Percentiles rank a stretch among this genome's conserved stretches.
These are phyloP conservation scores for Saccopteryx leptura DNA, from an alignment of 2,113 vertebrate species.

Conservation along the genomic window DNA sequence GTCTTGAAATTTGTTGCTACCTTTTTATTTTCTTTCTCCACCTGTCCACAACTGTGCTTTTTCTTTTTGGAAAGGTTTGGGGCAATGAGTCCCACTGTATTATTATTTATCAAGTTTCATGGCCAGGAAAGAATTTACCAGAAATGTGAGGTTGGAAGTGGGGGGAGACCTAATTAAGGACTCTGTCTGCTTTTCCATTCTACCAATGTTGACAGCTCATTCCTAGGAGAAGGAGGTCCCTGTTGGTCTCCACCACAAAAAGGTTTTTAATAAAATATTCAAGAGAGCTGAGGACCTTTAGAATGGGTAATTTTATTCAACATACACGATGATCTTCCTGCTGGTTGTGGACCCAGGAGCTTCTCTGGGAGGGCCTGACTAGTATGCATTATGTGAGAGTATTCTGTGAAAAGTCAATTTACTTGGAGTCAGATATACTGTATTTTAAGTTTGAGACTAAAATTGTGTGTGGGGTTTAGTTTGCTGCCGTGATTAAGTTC, in stretches of 20 bases:
- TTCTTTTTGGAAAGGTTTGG: constrained; percentile 4
- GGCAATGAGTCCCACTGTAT: constrained; percentile 44
- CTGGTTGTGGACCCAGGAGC: constrained; percentile 78
- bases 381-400: constrained; percentile 73
- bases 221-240: constrained; percentile 75
- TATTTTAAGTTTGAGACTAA: constrained; percentile 77
- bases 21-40: constrained; percentile 59
- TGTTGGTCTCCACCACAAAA: constrained; percentile 77
- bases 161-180: constrained; percentile 81
- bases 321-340: constrained; percentile 80
- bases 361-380: constrained; percentile 65
- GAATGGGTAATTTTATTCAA: constrained; percentile 80
- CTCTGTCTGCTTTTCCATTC: constrained; percentile 78
- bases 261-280: constrained; percentile 79
- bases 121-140: constrained; percentile 55
- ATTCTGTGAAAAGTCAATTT: constrained; percentile 79
- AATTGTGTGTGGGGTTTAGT: constrained; percentile 81
- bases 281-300: constrained; percentile 74
- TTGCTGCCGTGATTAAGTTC: constrained; percentile 78
- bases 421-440: constrained; percentile 65
- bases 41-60: constrained; percentile 14
- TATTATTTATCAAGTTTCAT: constrained; percentile 69
- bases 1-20: constrained; percentile 44
- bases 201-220: constrained; percentile 49
- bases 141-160: constrained; percentile 53